Evolutionary conservation across 2,888 invertebrate species (phyloP).

Genomic region (Trissolcus brochymenae): DNA sequence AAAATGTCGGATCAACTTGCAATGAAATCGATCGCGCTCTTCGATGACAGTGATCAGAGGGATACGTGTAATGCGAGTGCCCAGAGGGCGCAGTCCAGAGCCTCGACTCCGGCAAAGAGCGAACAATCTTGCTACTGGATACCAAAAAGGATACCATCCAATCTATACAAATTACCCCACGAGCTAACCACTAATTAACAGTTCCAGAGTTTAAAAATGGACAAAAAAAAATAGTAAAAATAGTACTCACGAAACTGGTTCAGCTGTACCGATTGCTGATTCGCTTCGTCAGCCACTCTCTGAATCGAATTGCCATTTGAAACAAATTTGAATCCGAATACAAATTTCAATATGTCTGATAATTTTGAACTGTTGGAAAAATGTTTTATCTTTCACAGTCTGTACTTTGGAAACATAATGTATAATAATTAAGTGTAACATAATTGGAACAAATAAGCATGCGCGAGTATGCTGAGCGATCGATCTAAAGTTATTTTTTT

Average conservation of each 20-base stretch:
- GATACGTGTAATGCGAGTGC: slow-evolving; percentile 73
- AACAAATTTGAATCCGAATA: too few species aligned
- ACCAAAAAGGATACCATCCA: slow-evolving; percentile 66
- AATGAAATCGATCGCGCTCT: slow-evolving; percentile 68
- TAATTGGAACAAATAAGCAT: slow-evolving; percentile 2
- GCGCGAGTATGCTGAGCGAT: slow-evolving; percentile 25
- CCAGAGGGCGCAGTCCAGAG: slow-evolving; percentile 64
- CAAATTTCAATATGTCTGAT: too few species aligned
- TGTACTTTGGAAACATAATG: slow-evolving; percentile 9
- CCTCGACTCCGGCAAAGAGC: slow-evolving; percentile 59
- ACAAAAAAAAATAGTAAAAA: neutral
- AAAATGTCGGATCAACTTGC: slow-evolving; percentile 71
- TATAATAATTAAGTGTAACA: slow-evolving; percentile 25
- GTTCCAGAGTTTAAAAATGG: slow-evolving; percentile 60
- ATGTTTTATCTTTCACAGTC: neutral
- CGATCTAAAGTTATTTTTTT: slow-evolving; percentile 33
- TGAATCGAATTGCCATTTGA: too few species aligned
- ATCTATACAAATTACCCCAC: slow-evolving; percentile 71
- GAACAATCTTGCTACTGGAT: slow-evolving; percentile 72
- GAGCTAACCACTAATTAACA: slow-evolving; percentile 73
- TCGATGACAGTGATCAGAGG: slow-evolving; percentile 73
- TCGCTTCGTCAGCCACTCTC: neutral
- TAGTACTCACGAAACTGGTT: slow-evolving; percentile 20
- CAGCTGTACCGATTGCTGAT: slow-evolving; percentile 1
- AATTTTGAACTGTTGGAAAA: too few species aligned